Evolutionary conservation across 2,888 invertebrate genomes (phyloP).

Genomic region (Platycheirus albimanus): DNA sequence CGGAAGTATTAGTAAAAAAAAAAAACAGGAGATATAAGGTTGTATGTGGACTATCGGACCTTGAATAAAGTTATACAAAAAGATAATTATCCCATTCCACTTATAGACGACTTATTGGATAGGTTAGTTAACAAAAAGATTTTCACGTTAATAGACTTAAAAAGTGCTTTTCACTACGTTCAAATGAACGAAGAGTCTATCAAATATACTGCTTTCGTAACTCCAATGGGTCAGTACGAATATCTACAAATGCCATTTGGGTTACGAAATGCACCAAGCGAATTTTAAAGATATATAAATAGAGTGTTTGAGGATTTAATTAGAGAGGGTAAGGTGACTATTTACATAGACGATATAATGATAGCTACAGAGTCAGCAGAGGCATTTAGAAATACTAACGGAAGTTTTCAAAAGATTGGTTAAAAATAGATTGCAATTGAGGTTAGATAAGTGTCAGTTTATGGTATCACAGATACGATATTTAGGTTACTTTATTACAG

Average conservation of each 20-base stretch:
- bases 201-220: constrained; percentile 73
- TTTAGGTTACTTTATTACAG: constrained; percentile 1
- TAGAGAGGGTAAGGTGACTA: constrained; percentile 49
- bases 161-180: constrained; percentile 74
- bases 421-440: background rate
- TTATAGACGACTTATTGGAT: constrained; percentile 68
- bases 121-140: constrained; percentile 62
- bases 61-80: constrained; percentile 61
- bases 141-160: constrained; percentile 71
- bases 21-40: constrained; percentile 29
- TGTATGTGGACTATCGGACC: constrained; percentile 62
- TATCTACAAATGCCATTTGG: constrained; percentile 47
- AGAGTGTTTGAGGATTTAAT: constrained; percentile 69
- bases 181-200: constrained; percentile 62
- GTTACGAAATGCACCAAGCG: constrained; percentile 58
- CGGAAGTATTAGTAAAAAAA: constrained; percentile 58
- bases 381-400: constrained; percentile 7
- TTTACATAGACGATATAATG: constrained; percentile 76
- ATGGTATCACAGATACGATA: constrained; percentile 10
- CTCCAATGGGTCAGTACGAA: constrained; percentile 70
- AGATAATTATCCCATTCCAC: constrained; percentile 63
- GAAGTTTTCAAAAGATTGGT: constrained; percentile 9
- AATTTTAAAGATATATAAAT: constrained; percentile 65
- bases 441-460: constrained; percentile 14
- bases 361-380: constrained; percentile 60